A percentile compares a stretch with the other conserved stretches of the same genome.
Conservation (phyloP, 2,888 invertebrate genomes). For the Vanessa cardui region DNA sequence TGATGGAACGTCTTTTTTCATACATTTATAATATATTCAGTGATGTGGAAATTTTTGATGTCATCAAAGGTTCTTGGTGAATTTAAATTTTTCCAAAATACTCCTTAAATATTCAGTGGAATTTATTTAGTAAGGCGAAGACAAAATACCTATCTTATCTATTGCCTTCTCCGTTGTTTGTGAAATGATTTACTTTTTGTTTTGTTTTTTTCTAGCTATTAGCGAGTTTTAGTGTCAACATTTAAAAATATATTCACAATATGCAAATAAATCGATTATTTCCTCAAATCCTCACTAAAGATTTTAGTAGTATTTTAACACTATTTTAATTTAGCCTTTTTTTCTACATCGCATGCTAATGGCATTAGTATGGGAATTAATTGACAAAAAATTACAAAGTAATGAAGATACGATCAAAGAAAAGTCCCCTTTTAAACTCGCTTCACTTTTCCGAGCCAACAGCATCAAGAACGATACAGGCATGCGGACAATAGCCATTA, state of each 20-base stretch:
- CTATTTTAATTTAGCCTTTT: background rate
- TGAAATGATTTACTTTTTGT: no score
- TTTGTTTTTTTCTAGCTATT: no score
- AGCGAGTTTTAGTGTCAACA: no score
- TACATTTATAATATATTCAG: constrained; percentile 13
- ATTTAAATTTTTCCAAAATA: background rate
- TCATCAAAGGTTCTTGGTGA: background rate
- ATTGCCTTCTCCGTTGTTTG: no score
- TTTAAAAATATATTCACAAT: no score
- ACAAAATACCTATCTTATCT: no score
- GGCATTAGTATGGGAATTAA: constrained; percentile 5
- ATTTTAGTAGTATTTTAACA: no score
- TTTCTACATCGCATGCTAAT: background rate
- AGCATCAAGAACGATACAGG: constrained; percentile 49
- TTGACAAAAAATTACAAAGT: constrained; percentile 4
- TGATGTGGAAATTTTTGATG: constrained; percentile 6
- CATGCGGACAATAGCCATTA: constrained; percentile 69
- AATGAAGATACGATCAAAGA: constrained; percentile 21
- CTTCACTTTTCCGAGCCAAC: constrained; percentile 30
- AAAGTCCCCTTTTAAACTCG: constrained; percentile 18
- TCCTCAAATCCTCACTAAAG: no score
- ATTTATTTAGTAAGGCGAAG: no score
- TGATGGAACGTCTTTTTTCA: constrained; percentile 19
- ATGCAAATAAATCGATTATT: no score
- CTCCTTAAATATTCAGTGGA: no score